Evolutionary conservation across 2,113 vertebrate genomes (phyloP).

Genomic region (Petrocephalus zakoni): DNA sequence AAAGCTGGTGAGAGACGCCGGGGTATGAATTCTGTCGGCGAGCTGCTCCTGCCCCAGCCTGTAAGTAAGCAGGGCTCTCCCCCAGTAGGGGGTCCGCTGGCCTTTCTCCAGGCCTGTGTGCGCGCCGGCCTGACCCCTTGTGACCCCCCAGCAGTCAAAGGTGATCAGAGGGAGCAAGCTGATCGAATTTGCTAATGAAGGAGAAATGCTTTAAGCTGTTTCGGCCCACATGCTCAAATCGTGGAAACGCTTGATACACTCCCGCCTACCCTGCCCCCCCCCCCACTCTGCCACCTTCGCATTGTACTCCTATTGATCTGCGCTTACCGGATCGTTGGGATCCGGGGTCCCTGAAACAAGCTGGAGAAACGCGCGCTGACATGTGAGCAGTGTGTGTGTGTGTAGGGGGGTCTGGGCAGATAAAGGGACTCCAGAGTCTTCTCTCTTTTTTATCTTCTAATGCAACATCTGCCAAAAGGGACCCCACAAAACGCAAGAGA

Average conservation of each 20-base stretch:
- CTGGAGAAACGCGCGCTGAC: constrained; percentile 59
- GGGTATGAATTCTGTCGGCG: background rate
- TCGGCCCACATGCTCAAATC: constrained; percentile 63
- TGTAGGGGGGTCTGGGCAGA: constrained; percentile 40
- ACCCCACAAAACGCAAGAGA: background rate
- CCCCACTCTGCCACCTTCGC: constrained; percentile 54
- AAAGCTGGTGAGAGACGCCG: background rate
- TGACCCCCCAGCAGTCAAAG: constrained; percentile 53
- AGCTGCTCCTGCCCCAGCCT: background rate
- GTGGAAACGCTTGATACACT: constrained; percentile 52
- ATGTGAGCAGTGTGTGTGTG: constrained; percentile 52
- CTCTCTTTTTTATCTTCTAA: constrained; percentile 38
- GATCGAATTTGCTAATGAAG: constrained; percentile 73
- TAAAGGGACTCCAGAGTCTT: constrained; percentile 57
- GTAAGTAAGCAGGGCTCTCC: constrained; percentile 15
- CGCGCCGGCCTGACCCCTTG: constrained; percentile 18
- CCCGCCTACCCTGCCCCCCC: constrained; percentile 28
- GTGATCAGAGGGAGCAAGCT: constrained; percentile 52
- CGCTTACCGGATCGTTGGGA: constrained; percentile 58
- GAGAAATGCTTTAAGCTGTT: constrained; percentile 62
- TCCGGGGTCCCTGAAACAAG: constrained; percentile 51
- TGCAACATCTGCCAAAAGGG: constrained; percentile 62
- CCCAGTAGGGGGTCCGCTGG: constrained; percentile 47
- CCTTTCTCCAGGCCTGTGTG: constrained; percentile 14
- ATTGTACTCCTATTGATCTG: constrained; percentile 70